phyloP scores from a whole-genome alignment of 2,888 invertebrate species.

The Meiosimyza decipiens region DNA sequence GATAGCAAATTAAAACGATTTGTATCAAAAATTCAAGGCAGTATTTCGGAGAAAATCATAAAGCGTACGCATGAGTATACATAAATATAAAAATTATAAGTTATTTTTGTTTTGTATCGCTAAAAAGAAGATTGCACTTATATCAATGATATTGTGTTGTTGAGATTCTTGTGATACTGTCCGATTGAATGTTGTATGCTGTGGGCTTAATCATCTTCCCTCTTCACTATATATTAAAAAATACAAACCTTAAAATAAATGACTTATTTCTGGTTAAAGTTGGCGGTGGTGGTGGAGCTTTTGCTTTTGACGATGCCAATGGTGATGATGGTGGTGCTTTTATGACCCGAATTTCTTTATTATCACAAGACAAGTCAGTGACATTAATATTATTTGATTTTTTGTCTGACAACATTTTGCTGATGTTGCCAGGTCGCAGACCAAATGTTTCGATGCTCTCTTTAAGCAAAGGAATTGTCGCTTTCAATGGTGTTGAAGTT shows the following conservation, averaged over 20 bases:
- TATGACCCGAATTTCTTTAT: conserved; percentile 50
- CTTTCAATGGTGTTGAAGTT: conserved; percentile 46
- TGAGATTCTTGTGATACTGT: conserved; percentile 41
- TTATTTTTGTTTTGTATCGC: no score
- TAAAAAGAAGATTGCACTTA: no score
- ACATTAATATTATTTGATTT: conserved; percentile 31
- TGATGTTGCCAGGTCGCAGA: conserved; percentile 31
- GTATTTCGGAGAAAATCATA: no score
- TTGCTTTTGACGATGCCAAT: not conserved
- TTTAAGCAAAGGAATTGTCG: conserved; percentile 43
- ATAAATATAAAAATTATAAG: no score
- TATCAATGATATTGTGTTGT: not conserved
- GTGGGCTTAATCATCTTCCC: not conserved
- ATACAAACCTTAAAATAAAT: conserved; percentile 59
- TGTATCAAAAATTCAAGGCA: no score
- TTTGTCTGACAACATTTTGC: not conserved
- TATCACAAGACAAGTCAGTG: conserved; percentile 43
- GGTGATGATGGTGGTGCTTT: conserved; percentile 44
- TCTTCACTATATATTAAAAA: no score
- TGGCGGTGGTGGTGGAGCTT: conserved; percentile 19
- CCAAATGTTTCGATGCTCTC: conserved; percentile 45
- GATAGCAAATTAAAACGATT: no score
- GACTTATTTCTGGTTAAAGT: conserved; percentile 49
- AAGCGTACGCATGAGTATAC: no score
- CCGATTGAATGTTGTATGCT: conserved; percentile 25